Conservation (phyloP, 2,888 invertebrate species). For the Perizoma affinitatum region DNA sequence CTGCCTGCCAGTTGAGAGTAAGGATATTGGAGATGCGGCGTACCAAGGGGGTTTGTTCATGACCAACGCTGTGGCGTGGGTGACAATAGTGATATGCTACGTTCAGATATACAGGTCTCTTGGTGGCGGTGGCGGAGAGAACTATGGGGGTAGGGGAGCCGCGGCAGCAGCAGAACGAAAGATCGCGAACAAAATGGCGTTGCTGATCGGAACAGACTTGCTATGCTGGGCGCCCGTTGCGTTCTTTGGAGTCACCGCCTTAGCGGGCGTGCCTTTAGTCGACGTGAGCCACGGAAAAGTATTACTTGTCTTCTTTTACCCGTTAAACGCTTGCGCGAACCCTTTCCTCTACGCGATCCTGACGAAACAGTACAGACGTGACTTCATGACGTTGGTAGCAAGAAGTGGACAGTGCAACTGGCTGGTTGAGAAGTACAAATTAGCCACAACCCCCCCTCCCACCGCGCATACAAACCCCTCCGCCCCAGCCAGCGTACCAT, state of each 20-base stretch:
- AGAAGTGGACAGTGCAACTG: constrained; percentile 82
- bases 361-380: constrained; percentile 93
- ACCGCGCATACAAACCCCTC: constrained; percentile 75
- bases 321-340: constrained; percentile 95
- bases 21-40: constrained; percentile 86
- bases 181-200: constrained; percentile 94
- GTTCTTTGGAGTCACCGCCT: constrained; percentile 93
- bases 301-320: constrained; percentile 94
- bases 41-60: constrained; percentile 90
- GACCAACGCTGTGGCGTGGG: constrained; percentile 91
- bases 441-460: constrained; percentile 71
- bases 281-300: constrained; percentile 92
- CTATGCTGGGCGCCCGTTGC: constrained; percentile 95
- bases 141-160: constrained; percentile 85
- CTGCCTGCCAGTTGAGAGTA: constrained; percentile 94
- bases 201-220: constrained; percentile 94
- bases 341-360: constrained; percentile 96
- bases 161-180: constrained; percentile 87
- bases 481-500: constrained; percentile 61
- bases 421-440: constrained; percentile 70
- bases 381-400: constrained; percentile 87
- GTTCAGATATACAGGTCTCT: constrained; percentile 93
- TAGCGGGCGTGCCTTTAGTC: constrained; percentile 92
- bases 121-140: constrained; percentile 86
- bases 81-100: constrained; percentile 93